phyloP scores from a whole-genome alignment of 1,140 invertebrate species.

The Lordiphosa mommai region DNA sequence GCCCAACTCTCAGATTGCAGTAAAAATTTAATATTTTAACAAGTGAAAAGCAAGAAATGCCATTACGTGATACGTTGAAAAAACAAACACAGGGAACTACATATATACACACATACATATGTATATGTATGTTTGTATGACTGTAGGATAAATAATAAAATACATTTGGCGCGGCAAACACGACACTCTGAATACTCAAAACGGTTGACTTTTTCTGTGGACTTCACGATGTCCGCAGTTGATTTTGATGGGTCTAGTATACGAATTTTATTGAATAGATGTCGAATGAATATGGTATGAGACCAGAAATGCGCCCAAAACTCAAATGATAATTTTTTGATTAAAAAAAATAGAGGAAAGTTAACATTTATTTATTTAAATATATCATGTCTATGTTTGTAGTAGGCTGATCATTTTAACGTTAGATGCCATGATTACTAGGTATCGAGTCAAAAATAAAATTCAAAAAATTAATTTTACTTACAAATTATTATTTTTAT shows the following conservation, averaged over 20 bases:
- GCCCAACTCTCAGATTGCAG: conserved; percentile 38
- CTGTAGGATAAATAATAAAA: conserved; percentile 29
- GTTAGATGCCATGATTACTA: too few species aligned
- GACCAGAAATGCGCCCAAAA: too few species aligned
- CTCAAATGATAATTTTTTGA: too few species aligned
- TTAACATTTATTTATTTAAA: conserved; percentile 13
- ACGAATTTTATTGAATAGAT: conserved; percentile 16
- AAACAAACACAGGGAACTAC: neutral
- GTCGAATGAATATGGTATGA: conserved; percentile 23
- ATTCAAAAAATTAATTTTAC: too few species aligned
- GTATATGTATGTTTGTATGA: conserved; percentile 11
- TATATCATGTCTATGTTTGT: too few species aligned
- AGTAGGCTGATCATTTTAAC: too few species aligned
- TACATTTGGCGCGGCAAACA: conserved; percentile 35
- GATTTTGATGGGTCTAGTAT: conserved; percentile 16
- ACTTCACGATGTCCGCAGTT: conserved; percentile 71
- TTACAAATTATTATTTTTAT: too few species aligned
- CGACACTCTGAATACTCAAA: conserved; percentile 50
- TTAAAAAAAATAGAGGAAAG: too few species aligned
- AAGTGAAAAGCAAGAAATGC: conserved; percentile 62
- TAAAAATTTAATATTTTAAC: conserved; percentile 64
- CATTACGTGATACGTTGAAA: conserved; percentile 58
- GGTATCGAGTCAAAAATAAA: too few species aligned
- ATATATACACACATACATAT: neutral
- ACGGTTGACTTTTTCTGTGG: conserved; percentile 26